Conservation (phyloP, 30 jellyfish, hydroid and myxozoan genomes). For the Rhopilema esculentum region DNA sequence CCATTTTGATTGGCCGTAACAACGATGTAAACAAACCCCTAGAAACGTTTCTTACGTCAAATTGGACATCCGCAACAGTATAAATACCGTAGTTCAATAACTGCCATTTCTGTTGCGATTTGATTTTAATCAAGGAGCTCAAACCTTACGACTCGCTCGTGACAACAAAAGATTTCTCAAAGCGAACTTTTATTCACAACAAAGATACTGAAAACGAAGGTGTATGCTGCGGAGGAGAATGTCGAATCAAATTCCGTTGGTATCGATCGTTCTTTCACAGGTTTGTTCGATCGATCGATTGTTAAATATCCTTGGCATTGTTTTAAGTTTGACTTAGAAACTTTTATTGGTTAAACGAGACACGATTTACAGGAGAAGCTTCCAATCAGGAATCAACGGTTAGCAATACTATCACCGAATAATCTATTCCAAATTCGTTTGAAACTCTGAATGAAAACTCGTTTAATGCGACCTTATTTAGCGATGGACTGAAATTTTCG, state of each 20-base stretch:
- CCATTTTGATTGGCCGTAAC: background rate
- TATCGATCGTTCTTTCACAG: background rate
- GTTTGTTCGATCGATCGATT: background rate
- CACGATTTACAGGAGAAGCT: too few relatives aligned
- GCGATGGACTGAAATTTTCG: too few relatives aligned
- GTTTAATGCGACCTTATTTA: too few relatives aligned
- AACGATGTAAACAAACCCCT: background rate
- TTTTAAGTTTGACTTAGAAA: too few relatives aligned
- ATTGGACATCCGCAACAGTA: background rate
- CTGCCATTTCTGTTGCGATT: background rate
- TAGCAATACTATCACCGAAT: too few relatives aligned
- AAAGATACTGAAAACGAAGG: background rate
- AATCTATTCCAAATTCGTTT: too few relatives aligned
- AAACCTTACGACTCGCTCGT: background rate
- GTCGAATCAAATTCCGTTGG: background rate
- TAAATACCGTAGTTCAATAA: background rate
- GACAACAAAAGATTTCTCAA: background rate
- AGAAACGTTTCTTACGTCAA: background rate
- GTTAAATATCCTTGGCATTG: background rate
- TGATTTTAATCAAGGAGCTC: background rate
- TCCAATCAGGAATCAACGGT: too few relatives aligned
- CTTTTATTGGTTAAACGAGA: too few relatives aligned
- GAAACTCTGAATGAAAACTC: too few relatives aligned
- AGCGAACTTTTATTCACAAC: background rate
- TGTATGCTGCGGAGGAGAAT: background rate